Percentiles rank a stretch among this genome's conserved stretches.
These are phyloP conservation scores for Quadroppia sp. DNA, from an alignment of 2,888 invertebrate species.

Conservation along the genomic window DNA sequence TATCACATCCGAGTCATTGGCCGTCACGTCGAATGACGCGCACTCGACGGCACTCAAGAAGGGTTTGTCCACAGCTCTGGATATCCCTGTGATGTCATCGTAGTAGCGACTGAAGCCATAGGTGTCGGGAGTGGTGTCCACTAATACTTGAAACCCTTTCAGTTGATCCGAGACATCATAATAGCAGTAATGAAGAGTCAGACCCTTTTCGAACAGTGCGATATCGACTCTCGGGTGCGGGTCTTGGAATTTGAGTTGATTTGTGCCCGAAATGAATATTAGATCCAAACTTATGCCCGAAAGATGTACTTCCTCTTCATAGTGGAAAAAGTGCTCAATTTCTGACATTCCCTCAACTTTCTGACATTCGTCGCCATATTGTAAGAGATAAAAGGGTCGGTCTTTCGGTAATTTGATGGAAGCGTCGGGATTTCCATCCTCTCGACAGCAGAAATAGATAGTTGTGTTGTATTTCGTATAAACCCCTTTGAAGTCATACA, in stretches of 20 bases:
- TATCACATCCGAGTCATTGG: conserved; percentile 45
- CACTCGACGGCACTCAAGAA: conserved; percentile 49
- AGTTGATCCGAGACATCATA: conserved; percentile 48
- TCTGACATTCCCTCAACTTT: conserved; percentile 49
- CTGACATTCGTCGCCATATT: conserved; percentile 49
- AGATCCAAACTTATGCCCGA: conserved; percentile 36
- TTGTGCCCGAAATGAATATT: conserved; percentile 24
- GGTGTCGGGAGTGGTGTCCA: conserved; percentile 48
- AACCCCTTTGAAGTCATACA: conserved; percentile 41
- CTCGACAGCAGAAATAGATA: conserved; percentile 49
- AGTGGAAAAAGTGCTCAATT: conserved; percentile 49
- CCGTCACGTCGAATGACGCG: conserved; percentile 48
- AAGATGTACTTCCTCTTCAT: conserved; percentile 47
- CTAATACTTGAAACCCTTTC: conserved; percentile 48
- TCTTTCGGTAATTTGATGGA: conserved; percentile 48
- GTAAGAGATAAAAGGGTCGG: conserved; percentile 49
- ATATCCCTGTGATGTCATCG: conserved; percentile 48
- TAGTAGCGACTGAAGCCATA: conserved; percentile 47
- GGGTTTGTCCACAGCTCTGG: conserved; percentile 47
- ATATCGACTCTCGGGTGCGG: conserved; percentile 49
- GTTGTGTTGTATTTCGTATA: conserved; percentile 47
- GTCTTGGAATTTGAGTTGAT: conserved; percentile 45
- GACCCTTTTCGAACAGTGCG: conserved; percentile 48
- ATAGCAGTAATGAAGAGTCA: conserved; percentile 49
- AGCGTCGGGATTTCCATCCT: conserved; percentile 48